phyloP scores from a whole-genome alignment of 2,113 vertebrate species.

The Elephas maximus region DNA sequence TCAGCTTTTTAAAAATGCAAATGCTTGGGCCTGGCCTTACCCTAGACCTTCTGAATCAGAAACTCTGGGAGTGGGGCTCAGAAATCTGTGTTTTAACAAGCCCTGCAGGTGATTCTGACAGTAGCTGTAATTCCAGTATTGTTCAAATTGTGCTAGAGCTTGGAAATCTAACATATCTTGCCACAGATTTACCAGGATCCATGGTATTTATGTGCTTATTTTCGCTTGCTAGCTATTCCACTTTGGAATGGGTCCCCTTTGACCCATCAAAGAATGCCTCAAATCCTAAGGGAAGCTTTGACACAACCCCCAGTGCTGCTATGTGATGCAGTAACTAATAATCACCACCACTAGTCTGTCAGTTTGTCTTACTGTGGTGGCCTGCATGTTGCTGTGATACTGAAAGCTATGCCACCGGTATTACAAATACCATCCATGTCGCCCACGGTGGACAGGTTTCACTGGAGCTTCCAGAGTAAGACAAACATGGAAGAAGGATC shows the following conservation, averaged over 20 bases:
- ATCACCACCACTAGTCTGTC: neutral
- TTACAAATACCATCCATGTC: neutral
- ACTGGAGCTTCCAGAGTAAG: neutral
- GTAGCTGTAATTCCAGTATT: no score
- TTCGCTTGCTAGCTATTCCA: neutral
- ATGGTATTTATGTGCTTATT: neutral
- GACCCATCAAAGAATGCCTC: neutral
- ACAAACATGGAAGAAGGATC: neutral
- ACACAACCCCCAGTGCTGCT: no score
- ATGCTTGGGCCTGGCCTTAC: neutral
- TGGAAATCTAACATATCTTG: neutral
- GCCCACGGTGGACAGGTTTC: neutral
- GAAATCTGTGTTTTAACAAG: no score
- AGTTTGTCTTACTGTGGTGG: neutral
- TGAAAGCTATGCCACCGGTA: neutral
- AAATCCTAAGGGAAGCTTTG: fast-evolving
- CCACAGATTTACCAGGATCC: neutral
- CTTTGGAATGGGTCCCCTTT: neutral
- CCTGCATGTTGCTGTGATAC: neutral
- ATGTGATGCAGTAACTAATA: neutral
- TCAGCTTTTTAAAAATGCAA: neutral
- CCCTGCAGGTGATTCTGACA: neutral
- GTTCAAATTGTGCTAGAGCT: fast-evolving
- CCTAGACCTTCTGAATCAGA: neutral
- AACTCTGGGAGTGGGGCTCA: neutral